These are phyloP conservation scores for Euborellia annulipes DNA, from an alignment of 1,140 invertebrate genomes.

Conservation along the genomic window DNA sequence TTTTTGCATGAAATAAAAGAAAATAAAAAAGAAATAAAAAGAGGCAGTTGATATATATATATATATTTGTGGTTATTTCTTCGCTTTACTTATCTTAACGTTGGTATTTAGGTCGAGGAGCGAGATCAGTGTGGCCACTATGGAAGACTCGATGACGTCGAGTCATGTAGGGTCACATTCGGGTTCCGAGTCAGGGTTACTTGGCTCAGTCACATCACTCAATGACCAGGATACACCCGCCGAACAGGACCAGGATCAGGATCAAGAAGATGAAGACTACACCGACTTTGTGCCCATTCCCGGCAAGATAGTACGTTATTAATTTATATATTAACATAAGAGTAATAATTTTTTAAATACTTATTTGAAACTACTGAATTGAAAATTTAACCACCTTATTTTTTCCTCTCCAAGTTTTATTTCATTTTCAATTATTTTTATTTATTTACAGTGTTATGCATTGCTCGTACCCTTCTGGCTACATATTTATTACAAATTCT, in stretches of 20 bases:
- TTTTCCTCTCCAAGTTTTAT: no score
- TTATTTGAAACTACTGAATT: no score
- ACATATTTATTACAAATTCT: no score
- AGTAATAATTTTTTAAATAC: no score
- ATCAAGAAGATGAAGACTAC: conserved; percentile 16
- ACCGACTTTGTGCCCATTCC: conserved; percentile 19
- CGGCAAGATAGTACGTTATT: conserved; percentile 28
- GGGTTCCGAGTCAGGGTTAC: conserved; percentile 29
- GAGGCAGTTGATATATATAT: not conserved
- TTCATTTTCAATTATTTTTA: no score
- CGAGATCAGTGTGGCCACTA: conserved; percentile 17
- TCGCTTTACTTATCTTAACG: not conserved
- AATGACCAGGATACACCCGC: conserved; percentile 30
- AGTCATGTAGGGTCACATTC: conserved; percentile 30
- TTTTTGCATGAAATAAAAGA: no score
- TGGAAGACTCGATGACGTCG: conserved; percentile 27
- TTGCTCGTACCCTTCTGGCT: no score
- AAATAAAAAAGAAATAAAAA: no score
- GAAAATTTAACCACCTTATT: no score
- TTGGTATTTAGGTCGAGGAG: conserved; percentile 24
- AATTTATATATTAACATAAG: no score
- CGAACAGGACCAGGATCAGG: conserved; percentile 27
- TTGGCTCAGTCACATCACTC: conserved; percentile 30
- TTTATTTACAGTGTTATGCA: no score
- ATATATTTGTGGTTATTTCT: not conserved